A percentile compares a stretch with the other conserved stretches of the same genome.
Evolutionary conservation across 2,797 vertebrate species (phyloP).

Genomic region (Tympanoctomys barrerae): DNA sequence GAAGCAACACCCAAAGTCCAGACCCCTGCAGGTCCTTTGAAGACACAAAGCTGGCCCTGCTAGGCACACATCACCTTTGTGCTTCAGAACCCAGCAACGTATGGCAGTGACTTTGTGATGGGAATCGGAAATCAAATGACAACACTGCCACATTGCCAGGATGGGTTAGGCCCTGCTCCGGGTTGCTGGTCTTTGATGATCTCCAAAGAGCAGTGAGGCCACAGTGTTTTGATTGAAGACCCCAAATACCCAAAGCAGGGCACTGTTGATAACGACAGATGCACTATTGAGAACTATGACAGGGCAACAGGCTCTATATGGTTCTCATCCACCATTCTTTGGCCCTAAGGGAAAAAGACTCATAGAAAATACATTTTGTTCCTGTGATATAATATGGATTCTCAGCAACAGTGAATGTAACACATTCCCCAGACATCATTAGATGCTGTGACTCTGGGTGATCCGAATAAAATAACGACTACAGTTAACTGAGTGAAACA

Average conservation of each 20-base stretch:
- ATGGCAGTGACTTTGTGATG: background rate
- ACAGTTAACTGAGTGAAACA: background rate
- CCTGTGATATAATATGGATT: background rate
- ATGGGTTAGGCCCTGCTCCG: background rate
- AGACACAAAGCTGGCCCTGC: background rate
- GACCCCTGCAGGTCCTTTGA: background rate
- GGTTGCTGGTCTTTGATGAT: background rate
- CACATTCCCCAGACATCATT: background rate
- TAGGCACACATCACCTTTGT: background rate
- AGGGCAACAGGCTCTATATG: background rate
- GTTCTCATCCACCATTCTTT: background rate
- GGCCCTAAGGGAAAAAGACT: background rate
- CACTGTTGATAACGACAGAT: background rate
- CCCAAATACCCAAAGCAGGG: background rate
- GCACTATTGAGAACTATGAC: background rate
- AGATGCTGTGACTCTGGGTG: background rate
- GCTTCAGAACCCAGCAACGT: background rate
- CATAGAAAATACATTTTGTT: background rate
- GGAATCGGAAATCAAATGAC: background rate
- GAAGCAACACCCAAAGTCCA: background rate
- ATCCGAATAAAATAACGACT: background rate
- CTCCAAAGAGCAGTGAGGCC: background rate
- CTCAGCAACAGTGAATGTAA: background rate
- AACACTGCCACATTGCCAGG: background rate
- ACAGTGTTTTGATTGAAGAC: background rate